Conservation (phyloP, 2,797 vertebrate genomes). For the Lacerta agilis region DNA sequence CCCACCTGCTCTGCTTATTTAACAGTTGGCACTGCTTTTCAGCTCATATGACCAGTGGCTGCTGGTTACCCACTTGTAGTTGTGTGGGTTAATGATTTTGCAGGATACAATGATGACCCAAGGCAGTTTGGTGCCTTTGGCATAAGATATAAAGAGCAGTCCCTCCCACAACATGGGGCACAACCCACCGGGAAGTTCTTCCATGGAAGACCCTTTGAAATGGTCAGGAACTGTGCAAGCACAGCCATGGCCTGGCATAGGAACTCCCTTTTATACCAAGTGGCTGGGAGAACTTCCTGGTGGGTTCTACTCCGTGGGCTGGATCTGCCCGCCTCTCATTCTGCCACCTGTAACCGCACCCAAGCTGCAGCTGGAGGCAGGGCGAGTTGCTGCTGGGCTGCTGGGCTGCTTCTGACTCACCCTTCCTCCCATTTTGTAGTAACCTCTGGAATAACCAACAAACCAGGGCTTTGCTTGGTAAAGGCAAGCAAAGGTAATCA, state of each 20-base stretch:
- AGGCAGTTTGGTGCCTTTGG: not conserved
- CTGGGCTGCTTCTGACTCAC: not conserved
- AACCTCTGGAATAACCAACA: no score
- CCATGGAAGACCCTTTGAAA: not conserved
- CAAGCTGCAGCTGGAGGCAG: not conserved
- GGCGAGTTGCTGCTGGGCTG: not conserved
- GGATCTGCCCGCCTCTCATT: not conserved
- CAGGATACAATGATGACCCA: not conserved
- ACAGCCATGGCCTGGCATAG: no score
- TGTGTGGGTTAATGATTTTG: not conserved
- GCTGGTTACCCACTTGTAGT: not conserved
- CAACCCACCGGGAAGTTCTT: not conserved
- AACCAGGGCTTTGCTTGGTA: not conserved
- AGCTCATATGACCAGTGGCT: not conserved
- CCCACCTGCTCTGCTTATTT: no score
- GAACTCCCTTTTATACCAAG: not conserved
- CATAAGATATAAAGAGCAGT: no score
- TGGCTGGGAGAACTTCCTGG: not conserved
- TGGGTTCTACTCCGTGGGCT: not conserved
- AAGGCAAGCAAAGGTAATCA: not conserved
- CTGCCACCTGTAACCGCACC: not conserved
- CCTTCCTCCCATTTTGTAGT: not conserved
- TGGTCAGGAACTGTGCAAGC: not conserved
- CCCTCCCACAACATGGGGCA: no score
- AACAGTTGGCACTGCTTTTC: not conserved